Conservation (phyloP, 2,113 vertebrate species). For the Lota lota region DNA sequence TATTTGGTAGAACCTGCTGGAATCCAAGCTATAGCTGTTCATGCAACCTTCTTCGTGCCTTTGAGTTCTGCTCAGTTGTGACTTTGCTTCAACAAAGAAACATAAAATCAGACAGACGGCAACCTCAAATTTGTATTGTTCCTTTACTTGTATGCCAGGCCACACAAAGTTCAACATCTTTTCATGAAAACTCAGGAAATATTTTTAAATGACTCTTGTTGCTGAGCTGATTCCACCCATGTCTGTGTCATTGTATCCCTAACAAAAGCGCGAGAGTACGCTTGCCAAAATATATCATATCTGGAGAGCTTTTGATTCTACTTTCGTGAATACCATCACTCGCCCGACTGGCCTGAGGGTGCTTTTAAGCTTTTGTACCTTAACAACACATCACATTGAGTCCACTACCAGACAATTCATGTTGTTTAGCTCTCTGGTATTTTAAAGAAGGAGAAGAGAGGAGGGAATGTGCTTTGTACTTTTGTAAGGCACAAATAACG, state of each 20-base stretch:
- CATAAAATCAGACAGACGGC: too few relatives aligned
- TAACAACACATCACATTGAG: slow-evolving; percentile 42
- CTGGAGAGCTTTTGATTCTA: slow-evolving; percentile 59
- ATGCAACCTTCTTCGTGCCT: too few relatives aligned
- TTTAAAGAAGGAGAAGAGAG: slow-evolving; percentile 19
- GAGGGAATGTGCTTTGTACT: slow-evolving; percentile 24
- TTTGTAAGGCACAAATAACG: slow-evolving; percentile 30
- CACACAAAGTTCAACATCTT: too few relatives aligned
- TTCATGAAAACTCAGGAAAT: too few relatives aligned
- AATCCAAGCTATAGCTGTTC: too few relatives aligned
- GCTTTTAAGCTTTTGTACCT: slow-evolving; percentile 48
- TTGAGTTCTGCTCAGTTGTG: too few relatives aligned
- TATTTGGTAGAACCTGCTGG: too few relatives aligned
- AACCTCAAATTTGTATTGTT: too few relatives aligned
- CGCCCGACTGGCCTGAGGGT: slow-evolving; percentile 36
- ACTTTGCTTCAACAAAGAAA: too few relatives aligned
- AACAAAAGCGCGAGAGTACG: slow-evolving; percentile 51
- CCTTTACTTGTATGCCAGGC: too few relatives aligned
- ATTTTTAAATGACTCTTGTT: slow-evolving; percentile 1
- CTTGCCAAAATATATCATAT: slow-evolving; percentile 50
- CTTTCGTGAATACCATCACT: slow-evolving; percentile 50
- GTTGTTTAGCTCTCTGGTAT: slow-evolving; percentile 20
- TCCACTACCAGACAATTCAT: slow-evolving; percentile 46
- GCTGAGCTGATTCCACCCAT: slow-evolving; percentile 15
- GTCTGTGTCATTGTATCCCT: slow-evolving; percentile 47